Percentiles rank a stretch among this genome's conserved stretches.
Evolutionary conservation across 1,140 invertebrate species (phyloP).

Genomic region (Drosophila tani): DNA sequence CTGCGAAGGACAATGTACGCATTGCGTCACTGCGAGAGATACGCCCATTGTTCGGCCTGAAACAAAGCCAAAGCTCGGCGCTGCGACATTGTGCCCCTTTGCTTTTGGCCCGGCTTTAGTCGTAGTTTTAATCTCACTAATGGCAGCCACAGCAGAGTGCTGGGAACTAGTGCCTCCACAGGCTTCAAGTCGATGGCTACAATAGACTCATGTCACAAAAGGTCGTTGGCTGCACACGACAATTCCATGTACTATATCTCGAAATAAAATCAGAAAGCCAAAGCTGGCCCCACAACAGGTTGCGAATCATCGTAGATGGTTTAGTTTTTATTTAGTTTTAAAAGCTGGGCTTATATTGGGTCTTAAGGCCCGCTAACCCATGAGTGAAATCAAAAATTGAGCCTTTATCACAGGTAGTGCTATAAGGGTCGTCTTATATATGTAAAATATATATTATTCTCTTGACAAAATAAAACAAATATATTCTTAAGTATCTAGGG

Average conservation of each 20-base stretch:
- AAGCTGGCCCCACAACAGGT: not conserved
- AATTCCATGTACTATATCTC: conserved; percentile 10
- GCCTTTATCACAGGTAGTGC: no score
- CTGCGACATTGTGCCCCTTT: conserved; percentile 60
- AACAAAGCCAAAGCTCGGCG: conserved; percentile 58
- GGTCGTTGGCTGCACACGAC: conserved; percentile 46
- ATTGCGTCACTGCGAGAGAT: conserved; percentile 77
- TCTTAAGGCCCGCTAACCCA: not conserved
- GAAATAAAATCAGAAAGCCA: conserved; percentile 2
- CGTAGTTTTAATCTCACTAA: conserved; percentile 83
- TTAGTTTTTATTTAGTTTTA: not conserved
- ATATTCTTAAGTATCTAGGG: not conserved
- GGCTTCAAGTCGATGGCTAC: conserved; percentile 33
- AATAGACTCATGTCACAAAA: conserved; percentile 48
- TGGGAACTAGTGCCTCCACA: not conserved
- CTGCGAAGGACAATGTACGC: conserved; percentile 68
- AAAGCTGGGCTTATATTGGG: not conserved
- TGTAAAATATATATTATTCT: not conserved
- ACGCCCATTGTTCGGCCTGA: conserved; percentile 65
- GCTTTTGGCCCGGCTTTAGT: conserved; percentile 27
- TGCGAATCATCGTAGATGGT: no score
- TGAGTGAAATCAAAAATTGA: not conserved
- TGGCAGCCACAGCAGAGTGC: conserved; percentile 48
- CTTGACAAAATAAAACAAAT: not conserved
- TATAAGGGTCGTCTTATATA: not conserved